These are phyloP conservation scores for Rhopilema esculentum DNA, from an alignment of 30 jellyfish, hydroid and myxozoan species.

Conservation along the genomic window DNA sequence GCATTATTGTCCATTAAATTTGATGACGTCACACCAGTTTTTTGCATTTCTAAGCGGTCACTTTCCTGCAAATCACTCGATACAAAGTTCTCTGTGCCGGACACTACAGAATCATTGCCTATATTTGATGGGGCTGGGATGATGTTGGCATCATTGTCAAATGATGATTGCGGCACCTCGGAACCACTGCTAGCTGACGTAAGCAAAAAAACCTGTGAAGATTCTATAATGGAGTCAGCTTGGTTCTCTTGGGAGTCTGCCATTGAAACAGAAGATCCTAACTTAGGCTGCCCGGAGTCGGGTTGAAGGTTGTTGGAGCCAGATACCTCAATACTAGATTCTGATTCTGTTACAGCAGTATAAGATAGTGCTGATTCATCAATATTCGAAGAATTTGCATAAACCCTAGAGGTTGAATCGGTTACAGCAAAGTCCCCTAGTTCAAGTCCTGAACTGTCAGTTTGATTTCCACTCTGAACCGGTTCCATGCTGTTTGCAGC, in stretches of 20 bases:
- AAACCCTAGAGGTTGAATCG: slow-evolving; percentile 55
- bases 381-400: slow-evolving; percentile 42
- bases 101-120: slow-evolving; percentile 51
- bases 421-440: slow-evolving; percentile 59
- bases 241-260: slow-evolving; percentile 48
- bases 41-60: slow-evolving; percentile 32
- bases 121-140: slow-evolving; percentile 37
- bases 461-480: not conserved
- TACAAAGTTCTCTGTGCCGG: slow-evolving; percentile 73
- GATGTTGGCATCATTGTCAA: slow-evolving; percentile 30
- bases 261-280: not conserved
- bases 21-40: slow-evolving; percentile 74
- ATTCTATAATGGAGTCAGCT: slow-evolving; percentile 31
- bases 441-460: not conserved
- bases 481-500: not conserved
- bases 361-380: not conserved
- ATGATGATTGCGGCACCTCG: slow-evolving; percentile 49
- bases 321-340: slow-evolving; percentile 36
- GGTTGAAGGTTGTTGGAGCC: slow-evolving; percentile 54
- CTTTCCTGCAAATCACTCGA: slow-evolving; percentile 38
- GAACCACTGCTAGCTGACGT: slow-evolving; percentile 42
- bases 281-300: slow-evolving; percentile 29
- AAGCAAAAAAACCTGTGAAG: slow-evolving; percentile 14
- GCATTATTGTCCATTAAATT: slow-evolving; percentile 44
- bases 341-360: slow-evolving; percentile 10